Conservation (phyloP, 1,140 invertebrate genomes). For the Drosophila nigrodunni region DNA sequence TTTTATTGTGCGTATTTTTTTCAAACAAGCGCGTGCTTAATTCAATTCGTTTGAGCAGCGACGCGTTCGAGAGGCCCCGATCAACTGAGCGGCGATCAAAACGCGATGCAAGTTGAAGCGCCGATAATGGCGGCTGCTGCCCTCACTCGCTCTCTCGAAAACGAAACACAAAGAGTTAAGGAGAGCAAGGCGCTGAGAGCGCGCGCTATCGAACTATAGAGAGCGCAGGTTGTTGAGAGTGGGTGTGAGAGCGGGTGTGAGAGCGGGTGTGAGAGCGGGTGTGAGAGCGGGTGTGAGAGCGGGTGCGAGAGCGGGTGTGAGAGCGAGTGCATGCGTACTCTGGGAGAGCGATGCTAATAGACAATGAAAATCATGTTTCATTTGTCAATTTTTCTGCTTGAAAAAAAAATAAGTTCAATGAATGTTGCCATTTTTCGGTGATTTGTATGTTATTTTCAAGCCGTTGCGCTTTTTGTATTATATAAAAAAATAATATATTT, state of each 20-base stretch:
- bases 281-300: too few species aligned
- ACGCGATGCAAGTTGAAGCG: conserved; percentile 50
- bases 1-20: too few species aligned
- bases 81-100: conserved; percentile 81
- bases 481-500: too few species aligned
- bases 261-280: not conserved
- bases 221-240: not conserved
- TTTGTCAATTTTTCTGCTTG: too few species aligned
- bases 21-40: conserved; percentile 43
- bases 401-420: too few species aligned
- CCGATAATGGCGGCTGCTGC: conserved; percentile 8
- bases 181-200: not conserved
- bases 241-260: not conserved
- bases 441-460: too few species aligned
- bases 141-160: not conserved
- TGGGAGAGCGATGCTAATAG: too few species aligned
- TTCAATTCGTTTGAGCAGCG: conserved; percentile 54
- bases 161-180: conserved; percentile 7
- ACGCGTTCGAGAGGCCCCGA: conserved; percentile 76
- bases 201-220: not conserved
- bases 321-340: not conserved
- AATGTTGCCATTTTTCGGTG: too few species aligned
- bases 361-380: too few species aligned
- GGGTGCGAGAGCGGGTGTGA: not conserved
- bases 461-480: too few species aligned